Evolutionary conservation across 2,888 invertebrate genomes (phyloP).

Genomic region (Cephus pulcher): DNA sequence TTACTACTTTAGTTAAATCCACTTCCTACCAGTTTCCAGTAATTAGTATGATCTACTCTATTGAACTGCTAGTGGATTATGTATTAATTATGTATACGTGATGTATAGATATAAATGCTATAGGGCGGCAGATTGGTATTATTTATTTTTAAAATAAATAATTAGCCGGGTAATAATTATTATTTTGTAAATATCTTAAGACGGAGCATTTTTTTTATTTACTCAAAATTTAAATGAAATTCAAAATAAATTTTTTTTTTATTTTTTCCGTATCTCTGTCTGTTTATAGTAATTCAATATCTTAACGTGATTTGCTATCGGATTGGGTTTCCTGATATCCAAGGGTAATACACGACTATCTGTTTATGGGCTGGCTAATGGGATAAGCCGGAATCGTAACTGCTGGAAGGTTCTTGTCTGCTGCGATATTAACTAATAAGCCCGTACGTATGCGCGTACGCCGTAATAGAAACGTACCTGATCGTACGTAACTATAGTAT

Average conservation of each 20-base stretch:
- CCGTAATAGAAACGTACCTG: conserved; percentile 22
- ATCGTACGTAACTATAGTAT: neutral
- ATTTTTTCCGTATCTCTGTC: neutral
- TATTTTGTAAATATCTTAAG: neutral
- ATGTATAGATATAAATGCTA: neutral
- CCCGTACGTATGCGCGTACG: conserved; percentile 36
- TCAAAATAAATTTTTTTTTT: too few relatives aligned
- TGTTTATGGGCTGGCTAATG: conserved; percentile 59
- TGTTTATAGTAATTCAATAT: conserved; percentile 49
- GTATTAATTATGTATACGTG: neutral
- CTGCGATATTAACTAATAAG: conserved; percentile 42
- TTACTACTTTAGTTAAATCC: neutral
- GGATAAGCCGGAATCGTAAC: conserved; percentile 31
- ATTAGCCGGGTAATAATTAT: neutral
- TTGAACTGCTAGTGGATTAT: neutral
- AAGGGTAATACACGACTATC: conserved; percentile 55
- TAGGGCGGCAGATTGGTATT: too few relatives aligned
- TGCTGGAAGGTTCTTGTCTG: conserved; percentile 29
- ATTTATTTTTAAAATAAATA: neutral
- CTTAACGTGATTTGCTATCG: conserved; percentile 52
- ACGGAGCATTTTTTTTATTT: too few relatives aligned
- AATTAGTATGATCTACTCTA: neutral
- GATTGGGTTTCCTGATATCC: conserved; percentile 54
- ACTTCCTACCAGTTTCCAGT: neutral
- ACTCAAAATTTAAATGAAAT: too few relatives aligned